Evolutionary conservation across 2,797 vertebrate genomes (phyloP), one percentile per base, ranked within the genome.

Genomic region (Sebastes itinus): DNA sequence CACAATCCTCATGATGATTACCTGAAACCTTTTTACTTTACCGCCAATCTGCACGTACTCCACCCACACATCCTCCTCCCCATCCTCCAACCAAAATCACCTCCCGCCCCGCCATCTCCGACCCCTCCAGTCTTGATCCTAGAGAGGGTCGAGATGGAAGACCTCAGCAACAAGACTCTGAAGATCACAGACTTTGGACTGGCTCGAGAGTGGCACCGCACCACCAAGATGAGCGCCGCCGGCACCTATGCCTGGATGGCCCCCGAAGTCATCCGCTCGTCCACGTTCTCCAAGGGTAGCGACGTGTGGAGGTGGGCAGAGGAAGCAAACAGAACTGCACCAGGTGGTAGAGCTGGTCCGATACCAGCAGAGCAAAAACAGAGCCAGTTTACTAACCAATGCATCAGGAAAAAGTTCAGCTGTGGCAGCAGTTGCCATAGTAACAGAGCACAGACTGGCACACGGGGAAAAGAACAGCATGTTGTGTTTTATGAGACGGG

Each of bases 181-280:
- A 99, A 99, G 97, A 99, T 99, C 95, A 99, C 98, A n/a, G 98
- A 99, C 94, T 99, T 99, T 56, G 98, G 98, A 77, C 94, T 99
- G 95, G 98, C 98, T 42, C 97, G 98, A 56, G 98, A 99, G 89
- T 99, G 98, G 98, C 97, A 99, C 93, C 96, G 97, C 82, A 99
- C 98, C 86, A 99, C 98, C 88, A 99, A 99, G 96, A 99, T 99
- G 98, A 99, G 98, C 2, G 98, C 98, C 0, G 98, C 98, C 2
- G 98, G 98, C 64, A 99, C 98, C 0, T 99, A 99, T 7, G 98
- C 98, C 81, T 99, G 98, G 98, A 99, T 99, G 98, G 97, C 98
- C 5, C 98, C 98, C 0, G 98, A 99, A 88, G 98, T 99, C 91
- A 99, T 99, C 87, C 97, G 98, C 75, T 98, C 98, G 2, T 99